These are phyloP conservation scores for Netelia inedita DNA, from an alignment of 2,888 invertebrate genomes.

Conservation along the genomic window DNA sequence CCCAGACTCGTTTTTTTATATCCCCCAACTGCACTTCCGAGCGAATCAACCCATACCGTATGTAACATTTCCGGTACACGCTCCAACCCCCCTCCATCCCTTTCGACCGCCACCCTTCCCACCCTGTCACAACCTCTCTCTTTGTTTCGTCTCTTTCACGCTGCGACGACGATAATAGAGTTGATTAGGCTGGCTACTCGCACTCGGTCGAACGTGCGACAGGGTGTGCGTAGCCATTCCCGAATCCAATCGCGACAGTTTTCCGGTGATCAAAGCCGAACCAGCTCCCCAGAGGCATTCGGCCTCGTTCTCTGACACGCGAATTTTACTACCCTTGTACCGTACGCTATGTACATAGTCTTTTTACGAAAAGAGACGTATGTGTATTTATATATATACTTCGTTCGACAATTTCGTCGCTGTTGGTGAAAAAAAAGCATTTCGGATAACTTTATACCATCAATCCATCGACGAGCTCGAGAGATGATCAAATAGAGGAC, in stretches of 20 bases:
- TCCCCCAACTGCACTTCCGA: conserved; percentile 13
- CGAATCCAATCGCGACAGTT: conserved; percentile 56
- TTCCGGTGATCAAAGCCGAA: conserved; percentile 49
- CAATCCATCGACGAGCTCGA: conserved; percentile 4
- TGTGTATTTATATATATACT: not conserved
- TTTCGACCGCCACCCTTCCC: not conserved
- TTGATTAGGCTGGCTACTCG: conserved; percentile 61
- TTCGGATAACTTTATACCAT: not conserved
- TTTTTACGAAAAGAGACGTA: conserved; percentile 14
- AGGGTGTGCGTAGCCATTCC: conserved; percentile 10
- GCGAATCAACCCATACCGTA: conserved; percentile 45
- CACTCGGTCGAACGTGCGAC: conserved; percentile 13
- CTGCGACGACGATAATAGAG: conserved; percentile 59
- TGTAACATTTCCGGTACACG: conserved; percentile 7
- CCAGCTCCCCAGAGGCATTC: not conserved
- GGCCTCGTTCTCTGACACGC: conserved; percentile 8
- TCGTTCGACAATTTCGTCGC: not conserved
- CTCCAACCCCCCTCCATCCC: conserved; percentile 10
- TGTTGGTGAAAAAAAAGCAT: conserved; percentile 29
- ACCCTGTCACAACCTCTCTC: not conserved
- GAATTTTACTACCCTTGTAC: conserved; percentile 13
- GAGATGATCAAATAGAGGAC: not conserved
- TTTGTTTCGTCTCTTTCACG: conserved; percentile 57
- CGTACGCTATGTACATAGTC: not conserved
- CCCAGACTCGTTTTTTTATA: conserved; percentile 31